Evolutionary conservation across 2,113 vertebrate species (phyloP).

Genomic region (Tenebrosternarchus preto): DNA sequence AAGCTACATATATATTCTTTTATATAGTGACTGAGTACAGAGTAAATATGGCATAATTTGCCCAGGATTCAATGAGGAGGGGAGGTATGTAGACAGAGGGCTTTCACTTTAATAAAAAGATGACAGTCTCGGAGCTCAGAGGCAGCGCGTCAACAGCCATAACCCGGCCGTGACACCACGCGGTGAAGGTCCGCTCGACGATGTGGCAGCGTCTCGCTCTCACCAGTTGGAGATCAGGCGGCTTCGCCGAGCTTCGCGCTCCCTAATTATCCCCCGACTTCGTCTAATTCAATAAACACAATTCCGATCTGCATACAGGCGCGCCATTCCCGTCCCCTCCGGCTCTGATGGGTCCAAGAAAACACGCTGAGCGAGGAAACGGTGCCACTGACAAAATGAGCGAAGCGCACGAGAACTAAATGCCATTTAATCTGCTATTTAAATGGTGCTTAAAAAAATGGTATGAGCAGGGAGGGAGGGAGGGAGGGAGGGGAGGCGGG

Average conservation of each 20-base stretch:
- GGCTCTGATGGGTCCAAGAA: constrained; percentile 70
- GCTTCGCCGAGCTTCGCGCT: constrained; percentile 76
- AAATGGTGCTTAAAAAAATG: constrained; percentile 6
- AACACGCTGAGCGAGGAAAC: constrained; percentile 69
- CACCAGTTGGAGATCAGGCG: constrained; percentile 75
- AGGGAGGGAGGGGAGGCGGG: neutral
- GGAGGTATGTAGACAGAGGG: constrained; percentile 13
- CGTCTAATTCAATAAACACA: constrained; percentile 81
- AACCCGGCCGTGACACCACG: constrained; percentile 71
- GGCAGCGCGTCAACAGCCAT: constrained; percentile 72
- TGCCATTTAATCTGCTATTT: constrained; percentile 66
- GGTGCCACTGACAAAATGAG: constrained; percentile 73
- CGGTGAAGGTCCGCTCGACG: constrained; percentile 69
- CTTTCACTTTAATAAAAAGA: constrained; percentile 70
- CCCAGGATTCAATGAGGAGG: neutral
- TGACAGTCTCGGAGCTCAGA: constrained; percentile 56
- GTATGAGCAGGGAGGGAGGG: neutral
- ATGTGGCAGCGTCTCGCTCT: constrained; percentile 77
- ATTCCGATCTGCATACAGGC: constrained; percentile 75
- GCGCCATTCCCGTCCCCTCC: constrained; percentile 73
- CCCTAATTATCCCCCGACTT: constrained; percentile 80
- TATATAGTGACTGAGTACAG: neutral
- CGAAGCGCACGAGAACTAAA: constrained; percentile 65
- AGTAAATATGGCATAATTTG: neutral
- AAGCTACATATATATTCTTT: neutral